Evolutionary conservation across 2,888 invertebrate species (phyloP), one percentile per base, ranked within the genome.

Genomic region (Seira sanloemensis): DNA sequence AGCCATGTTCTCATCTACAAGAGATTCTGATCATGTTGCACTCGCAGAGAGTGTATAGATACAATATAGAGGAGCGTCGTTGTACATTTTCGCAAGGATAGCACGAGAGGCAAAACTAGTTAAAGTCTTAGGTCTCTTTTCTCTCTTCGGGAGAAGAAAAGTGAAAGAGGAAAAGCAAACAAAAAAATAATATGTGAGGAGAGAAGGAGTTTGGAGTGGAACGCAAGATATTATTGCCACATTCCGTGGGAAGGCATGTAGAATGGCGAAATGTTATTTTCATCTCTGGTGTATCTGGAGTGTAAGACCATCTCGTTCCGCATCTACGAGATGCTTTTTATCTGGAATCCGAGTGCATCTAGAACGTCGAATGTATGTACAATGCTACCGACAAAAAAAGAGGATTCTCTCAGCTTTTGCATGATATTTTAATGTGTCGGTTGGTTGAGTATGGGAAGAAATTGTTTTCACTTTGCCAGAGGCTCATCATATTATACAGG

Each of bases 391-490:
- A n/a, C n/a, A n/a, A n/a, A n/a, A n/a, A n/a, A n/a, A 50, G n/a
- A 50, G 9, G 62, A 62, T 62, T 62, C 23, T n/a, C 21, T 62
- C 23, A 12, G n/a, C 5, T 7, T 4, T 19, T 62, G 5, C 21
- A 62, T 62, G 19, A 62, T 4, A 62, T 50, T 50, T 18, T n/a
- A 50, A 50, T 62, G 50, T 21, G 62, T 62, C 62, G 62, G 62
- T n/a, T 21, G 62, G 62, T 16, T 62, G 62, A 21, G n/a, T 62
- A 62, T 62, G 62, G 2, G 12, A 18, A 25, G 58, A 77, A 77
- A 54, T 69, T 69, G 78, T 69, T 78, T 62, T 71, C 67, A 46
- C 69, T 62, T 71, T 62, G 78, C 78, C 71, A 65, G 71, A 71
- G 78, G 78, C 78, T 69, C 62, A 58, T 62, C 62, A 62, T 62